Base-by-base conservation (phyloP, 1,140 invertebrate species). In the Aphidius gifuensis region DNA sequence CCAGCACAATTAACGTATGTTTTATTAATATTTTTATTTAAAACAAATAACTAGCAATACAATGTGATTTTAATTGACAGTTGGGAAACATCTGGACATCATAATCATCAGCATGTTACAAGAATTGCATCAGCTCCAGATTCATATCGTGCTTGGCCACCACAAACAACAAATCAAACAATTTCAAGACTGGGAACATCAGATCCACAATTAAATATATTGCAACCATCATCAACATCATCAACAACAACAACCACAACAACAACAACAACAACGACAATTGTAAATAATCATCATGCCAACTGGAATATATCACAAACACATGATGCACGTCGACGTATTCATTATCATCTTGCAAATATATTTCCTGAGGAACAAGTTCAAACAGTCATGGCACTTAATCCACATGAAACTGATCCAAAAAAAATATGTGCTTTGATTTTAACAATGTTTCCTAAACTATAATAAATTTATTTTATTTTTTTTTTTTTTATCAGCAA, bases 301-400 rank as follows among this genome's bases (percentile, higher is more conserved):
- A 75, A 81, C 5, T 83, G 81, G 64, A 75, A 79, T 58, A 71
- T 40, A 43, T 43, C 78, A 45, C 82, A 84, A 40, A 66, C 81
- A 7, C 85, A 89, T 43, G 91, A 93, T 61, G 86, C 87, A 5
- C 83, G 92, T 5, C 83, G 87, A 38, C 84, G 87, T 63, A 78
- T 94, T 62, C 92, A 92, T 71, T 94, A 92, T 77, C 92, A 96
- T 75, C 79, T 97, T 42, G 85, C 90, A 8, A 90, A 88, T 45
- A 88, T 96, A 45, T 97, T 97, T 76, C 92, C 93, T 0, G 90
- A 93, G 72, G 88, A 92, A 61, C 90, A 94, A 75, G 94, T 97
- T 1, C 85, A 86, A 38, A 85, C 89, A 40, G 93, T 90, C 0
- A 92, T 97, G 90, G 85, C 89, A 54, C 74, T 90, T 49, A 90